phyloP scores from a whole-genome alignment of 1,140 invertebrate species.

The Cydia strobilella region DNA sequence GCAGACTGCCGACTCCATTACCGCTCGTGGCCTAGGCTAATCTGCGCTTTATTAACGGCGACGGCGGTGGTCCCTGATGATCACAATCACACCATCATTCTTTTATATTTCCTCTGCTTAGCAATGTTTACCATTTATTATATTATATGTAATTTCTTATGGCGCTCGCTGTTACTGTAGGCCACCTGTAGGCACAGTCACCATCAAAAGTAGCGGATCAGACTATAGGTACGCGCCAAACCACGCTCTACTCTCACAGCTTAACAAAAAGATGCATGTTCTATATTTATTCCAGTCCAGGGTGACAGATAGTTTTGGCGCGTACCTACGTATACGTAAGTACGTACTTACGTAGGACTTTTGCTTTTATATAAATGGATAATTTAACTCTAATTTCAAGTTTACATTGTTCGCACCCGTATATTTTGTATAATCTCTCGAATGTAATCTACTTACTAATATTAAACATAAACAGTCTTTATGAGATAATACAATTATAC shows the following conservation, averaged over 20 bases:
- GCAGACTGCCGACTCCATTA: slow-evolving; percentile 62
- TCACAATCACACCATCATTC: slow-evolving; percentile 21
- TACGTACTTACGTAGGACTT: too few relatives aligned
- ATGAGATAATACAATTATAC: slow-evolving; percentile 25
- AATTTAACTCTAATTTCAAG: background rate
- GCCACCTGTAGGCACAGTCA: too few relatives aligned
- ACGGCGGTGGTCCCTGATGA: slow-evolving; percentile 40
- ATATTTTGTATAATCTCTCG: background rate
- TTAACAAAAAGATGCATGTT: too few relatives aligned
- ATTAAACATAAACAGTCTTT: background rate
- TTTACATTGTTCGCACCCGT: background rate
- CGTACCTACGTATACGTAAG: too few relatives aligned
- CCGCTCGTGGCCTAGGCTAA: slow-evolving; percentile 64
- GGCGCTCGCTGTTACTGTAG: too few relatives aligned
- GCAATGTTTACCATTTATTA: background rate
- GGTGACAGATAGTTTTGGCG: too few relatives aligned
- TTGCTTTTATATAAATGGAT: too few relatives aligned
- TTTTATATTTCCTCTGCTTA: slow-evolving; percentile 4
- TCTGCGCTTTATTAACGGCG: slow-evolving; percentile 69
- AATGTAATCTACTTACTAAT: background rate
- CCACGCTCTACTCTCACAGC: too few relatives aligned
- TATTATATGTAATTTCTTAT: background rate
- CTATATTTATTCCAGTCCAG: too few relatives aligned
- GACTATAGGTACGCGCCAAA: too few relatives aligned
- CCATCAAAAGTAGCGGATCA: too few relatives aligned